phyloP scores from a whole-genome alignment of 2,113 vertebrate species.

The Semicossyphus pulcher region DNA sequence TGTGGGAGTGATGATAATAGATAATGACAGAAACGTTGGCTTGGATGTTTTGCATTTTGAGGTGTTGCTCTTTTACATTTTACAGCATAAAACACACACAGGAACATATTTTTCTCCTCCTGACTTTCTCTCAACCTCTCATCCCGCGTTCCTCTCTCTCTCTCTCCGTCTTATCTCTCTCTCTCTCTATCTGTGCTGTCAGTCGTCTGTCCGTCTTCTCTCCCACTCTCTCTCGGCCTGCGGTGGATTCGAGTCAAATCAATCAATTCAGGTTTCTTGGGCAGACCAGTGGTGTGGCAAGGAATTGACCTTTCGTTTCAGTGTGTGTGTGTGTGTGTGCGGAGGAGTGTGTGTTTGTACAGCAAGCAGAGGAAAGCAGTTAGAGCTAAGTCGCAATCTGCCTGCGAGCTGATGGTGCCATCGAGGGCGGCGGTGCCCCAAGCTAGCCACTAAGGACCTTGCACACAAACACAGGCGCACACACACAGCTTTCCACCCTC shows the following conservation, averaged over 20 bases:
- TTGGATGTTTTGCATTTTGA: slow-evolving; percentile 32
- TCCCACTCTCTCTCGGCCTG: slow-evolving; percentile 49
- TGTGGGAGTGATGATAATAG: slow-evolving; percentile 48
- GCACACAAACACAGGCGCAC: slow-evolving; percentile 23
- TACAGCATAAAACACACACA: slow-evolving; percentile 16
- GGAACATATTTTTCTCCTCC: slow-evolving; percentile 37
- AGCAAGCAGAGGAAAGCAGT: slow-evolving; percentile 63
- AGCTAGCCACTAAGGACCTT: slow-evolving; percentile 57
- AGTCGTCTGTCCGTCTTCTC: slow-evolving; percentile 3
- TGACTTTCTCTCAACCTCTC: neutral
- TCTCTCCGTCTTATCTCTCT: slow-evolving; percentile 1
- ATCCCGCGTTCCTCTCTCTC: neutral
- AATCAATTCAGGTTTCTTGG: slow-evolving; percentile 83
- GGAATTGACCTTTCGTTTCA: slow-evolving; percentile 81
- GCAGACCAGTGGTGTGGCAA: slow-evolving; percentile 81
- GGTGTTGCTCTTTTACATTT: slow-evolving; percentile 61
- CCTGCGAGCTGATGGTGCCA: slow-evolving; percentile 67
- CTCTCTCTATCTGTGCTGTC: slow-evolving; percentile 7
- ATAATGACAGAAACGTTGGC: slow-evolving; percentile 54
- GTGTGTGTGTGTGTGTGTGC: slow-evolving; percentile 28
- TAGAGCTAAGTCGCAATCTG: slow-evolving; percentile 65
- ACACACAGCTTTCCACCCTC: slow-evolving; percentile 41
- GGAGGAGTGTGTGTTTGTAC: slow-evolving; percentile 40
- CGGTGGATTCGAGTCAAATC: slow-evolving; percentile 79
- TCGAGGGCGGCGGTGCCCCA: slow-evolving; percentile 54